phyloP scores from a whole-genome alignment of 2,888 invertebrate species.

The Stramonita haemastoma region DNA sequence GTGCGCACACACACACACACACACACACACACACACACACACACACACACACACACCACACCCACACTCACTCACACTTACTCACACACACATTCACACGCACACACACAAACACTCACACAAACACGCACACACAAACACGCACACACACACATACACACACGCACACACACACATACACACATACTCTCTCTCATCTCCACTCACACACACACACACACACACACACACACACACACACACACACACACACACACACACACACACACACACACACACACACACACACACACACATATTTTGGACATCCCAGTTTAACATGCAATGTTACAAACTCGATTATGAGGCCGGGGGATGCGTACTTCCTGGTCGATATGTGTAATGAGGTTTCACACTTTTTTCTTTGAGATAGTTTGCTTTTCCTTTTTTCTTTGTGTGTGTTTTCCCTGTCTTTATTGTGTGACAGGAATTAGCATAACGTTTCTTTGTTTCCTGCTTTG shows the following conservation, averaged over 20 bases:
- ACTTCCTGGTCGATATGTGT: no score
- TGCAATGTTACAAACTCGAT: neutral
- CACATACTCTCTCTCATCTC: no score
- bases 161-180: neutral
- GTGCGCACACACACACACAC: constrained; percentile 10
- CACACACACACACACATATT: constrained; percentile 5
- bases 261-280: neutral
- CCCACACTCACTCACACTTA: neutral
- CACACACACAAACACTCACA: neutral
- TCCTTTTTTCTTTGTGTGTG: neutral
- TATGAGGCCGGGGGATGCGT: neutral
- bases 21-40: neutral
- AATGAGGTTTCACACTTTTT: no score
- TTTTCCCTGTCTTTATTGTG: no score
- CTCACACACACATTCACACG: neutral
- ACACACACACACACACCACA: neutral
- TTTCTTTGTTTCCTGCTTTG: no score
- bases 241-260: neutral
- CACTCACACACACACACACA: neutral
- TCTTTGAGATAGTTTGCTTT: no score
- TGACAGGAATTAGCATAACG: no score
- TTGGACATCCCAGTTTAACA: neutral
- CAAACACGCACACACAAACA: neutral
- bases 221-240: neutral
- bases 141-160: neutral